Evolutionary conservation across 2,888 invertebrate species (phyloP).

Genomic region (Melieria crassipennis): DNA sequence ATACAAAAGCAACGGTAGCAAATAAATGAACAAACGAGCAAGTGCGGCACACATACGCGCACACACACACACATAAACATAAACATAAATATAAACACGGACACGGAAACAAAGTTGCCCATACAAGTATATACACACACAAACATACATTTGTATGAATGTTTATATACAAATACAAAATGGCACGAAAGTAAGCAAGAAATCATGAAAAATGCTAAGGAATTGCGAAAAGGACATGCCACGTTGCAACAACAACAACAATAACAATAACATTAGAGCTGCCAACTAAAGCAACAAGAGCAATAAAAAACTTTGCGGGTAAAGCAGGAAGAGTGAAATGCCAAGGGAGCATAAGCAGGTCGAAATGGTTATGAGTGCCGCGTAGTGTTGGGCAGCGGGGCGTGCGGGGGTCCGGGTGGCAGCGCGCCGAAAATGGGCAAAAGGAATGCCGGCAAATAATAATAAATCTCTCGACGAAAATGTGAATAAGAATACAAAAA

Average conservation of each 20-base stretch:
- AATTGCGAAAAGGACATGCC: slow-evolving; percentile 4
- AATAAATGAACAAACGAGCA: no score
- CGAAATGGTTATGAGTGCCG: slow-evolving; percentile 27
- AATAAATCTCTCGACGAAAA: slow-evolving; percentile 42
- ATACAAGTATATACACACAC: no score
- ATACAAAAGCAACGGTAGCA: no score
- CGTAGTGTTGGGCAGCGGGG: slow-evolving; percentile 1
- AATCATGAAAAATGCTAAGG: slow-evolving; percentile 2
- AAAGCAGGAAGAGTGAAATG: slow-evolving; percentile 22
- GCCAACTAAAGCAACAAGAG: slow-evolving; percentile 28
- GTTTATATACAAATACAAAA: no score
- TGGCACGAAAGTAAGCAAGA: slow-evolving; percentile 1
- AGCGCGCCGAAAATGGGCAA: slow-evolving; percentile 23
- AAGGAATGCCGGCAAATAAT: slow-evolving; percentile 37
- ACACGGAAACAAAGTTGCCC: no score
- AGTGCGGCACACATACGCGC: no score
- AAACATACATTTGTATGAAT: no score
- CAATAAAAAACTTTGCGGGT: slow-evolving; percentile 46
- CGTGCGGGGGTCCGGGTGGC: neutral
- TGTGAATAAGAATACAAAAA: slow-evolving; percentile 35
- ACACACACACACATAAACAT: no score
- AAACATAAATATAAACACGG: no score
- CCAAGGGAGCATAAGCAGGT: slow-evolving; percentile 20
- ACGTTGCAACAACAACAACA: slow-evolving; percentile 10
- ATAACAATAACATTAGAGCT: slow-evolving; percentile 31